Base-by-base conservation (phyloP, 2,888 invertebrate genomes). In the Oscheius sp. region DNA sequence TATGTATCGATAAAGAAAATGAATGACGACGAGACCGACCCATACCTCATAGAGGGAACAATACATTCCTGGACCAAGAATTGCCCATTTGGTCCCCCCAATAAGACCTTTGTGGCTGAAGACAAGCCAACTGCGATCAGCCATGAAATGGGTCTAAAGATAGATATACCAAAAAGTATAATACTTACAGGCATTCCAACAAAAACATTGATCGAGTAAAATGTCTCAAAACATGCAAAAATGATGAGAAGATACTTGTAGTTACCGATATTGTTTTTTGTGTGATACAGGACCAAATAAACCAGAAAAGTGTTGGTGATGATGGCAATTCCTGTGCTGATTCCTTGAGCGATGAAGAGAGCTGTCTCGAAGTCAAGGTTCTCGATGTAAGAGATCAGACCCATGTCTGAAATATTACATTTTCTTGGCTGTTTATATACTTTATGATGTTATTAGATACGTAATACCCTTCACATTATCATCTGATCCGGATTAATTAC, bases 101-200 rank as follows among this genome's bases (percentile, higher is more conserved):
- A 56, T 4, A 5, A 56, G 20, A 3, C 56, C 56, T 20, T 14
- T 14, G 38, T 33, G n/a, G 20, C 33, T 36, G 22, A 56, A 56
- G 9, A 33, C 56, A 2, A 56, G 20, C 36, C 33, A 36, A 2
- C 22, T 36, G n/a, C 36, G 32, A 22, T 56, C 56, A 9, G 33
- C 32, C 22, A 56, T 33, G 36, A 56, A 56, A 24, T 36, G 36
- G 17, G 36, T 22, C 56, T 56, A 8, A 17, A 56, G 24, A n/a
- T n/a, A n/a, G n/a, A n/a, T n/a, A n/a, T n/a, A 12, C 24, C 14
- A 26, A 28, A 14, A 2, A 4, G 24, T 12, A n/a, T 4, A 56
- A 1, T 3, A 20, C 56, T 56, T 38, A 56, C 56, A 17, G 56
- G 56, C 56, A 56, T 56, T 8, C 56, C 56, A 2, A 56, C 20